phyloP scores from a whole-genome alignment of 2,888 invertebrate genomes.

The Spialia ferax region DNA sequence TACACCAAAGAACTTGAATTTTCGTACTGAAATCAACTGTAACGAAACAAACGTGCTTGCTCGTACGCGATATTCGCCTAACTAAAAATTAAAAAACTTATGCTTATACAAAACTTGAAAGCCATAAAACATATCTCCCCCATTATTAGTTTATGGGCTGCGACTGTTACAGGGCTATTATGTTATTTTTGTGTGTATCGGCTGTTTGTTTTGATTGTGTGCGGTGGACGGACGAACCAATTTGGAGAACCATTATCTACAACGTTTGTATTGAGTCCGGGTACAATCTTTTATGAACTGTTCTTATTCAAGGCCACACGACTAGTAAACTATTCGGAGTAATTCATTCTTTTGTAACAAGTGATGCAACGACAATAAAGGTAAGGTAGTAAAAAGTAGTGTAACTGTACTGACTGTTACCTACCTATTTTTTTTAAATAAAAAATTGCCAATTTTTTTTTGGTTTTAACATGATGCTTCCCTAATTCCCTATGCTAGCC shows the following conservation, averaged over 20 bases:
- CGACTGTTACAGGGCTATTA: constrained; percentile 82
- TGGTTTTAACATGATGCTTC: not conserved
- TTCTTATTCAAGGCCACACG: constrained; percentile 48
- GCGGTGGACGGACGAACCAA: constrained; percentile 74
- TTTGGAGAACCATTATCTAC: constrained; percentile 69
- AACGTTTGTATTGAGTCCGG: constrained; percentile 65
- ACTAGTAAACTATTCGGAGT: constrained; percentile 10
- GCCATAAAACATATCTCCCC: constrained; percentile 86
- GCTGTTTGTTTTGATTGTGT: constrained; percentile 82
- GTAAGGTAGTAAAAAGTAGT: not conserved
- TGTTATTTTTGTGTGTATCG: constrained; percentile 78
- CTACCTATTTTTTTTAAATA: not conserved
- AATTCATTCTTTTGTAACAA: constrained; percentile 37
- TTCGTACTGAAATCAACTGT: constrained; percentile 39
- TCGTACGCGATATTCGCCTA: constrained; percentile 68
- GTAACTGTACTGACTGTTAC: no score
- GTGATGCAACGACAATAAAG: constrained; percentile 14
- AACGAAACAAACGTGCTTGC: constrained; percentile 68
- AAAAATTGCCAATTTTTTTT: no score
- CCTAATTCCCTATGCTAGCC: no score
- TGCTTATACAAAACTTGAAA: constrained; percentile 82
- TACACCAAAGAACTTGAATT: constrained; percentile 20
- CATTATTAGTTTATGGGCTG: constrained; percentile 85
- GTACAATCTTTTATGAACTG: constrained; percentile 53
- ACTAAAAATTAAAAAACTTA: constrained; percentile 80